Evolutionary conservation across 1,140 invertebrate species (phyloP), one percentile per base, ranked within the genome.

Genomic region (Lasaia peninsularis): DNA sequence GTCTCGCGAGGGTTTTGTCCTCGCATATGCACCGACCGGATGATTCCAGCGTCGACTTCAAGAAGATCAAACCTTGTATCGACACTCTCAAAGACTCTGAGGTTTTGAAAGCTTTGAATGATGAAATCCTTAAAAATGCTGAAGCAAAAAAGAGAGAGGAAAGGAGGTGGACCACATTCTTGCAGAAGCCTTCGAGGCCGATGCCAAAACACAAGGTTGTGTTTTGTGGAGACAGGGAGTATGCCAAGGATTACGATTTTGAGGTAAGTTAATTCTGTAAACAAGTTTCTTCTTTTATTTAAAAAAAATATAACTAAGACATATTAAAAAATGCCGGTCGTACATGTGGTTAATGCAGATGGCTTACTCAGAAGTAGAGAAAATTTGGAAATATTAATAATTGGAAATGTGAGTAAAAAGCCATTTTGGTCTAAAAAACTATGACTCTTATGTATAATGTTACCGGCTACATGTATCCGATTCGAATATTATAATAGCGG

Each of bases 81-180:
- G 90, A 91, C 8, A 91, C 92, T 8, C 83, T 94, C 32, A 93
- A 92, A 72, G 89, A 92, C 58, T 94, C 93, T n/a, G 92, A 93
- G 73, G 93, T 94, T 0, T 82, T 94, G 58, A 91, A 93, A 63
- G 93, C 91, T 11, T 68, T 93, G 5, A 93, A 93, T 67, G 89
- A 91, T 52, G 90, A 91, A 60, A 67, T 88, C 44, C 72, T 79
- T 49, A 89, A 88, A 62, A 78, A 79, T 0, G 78, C 73, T 61
- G 77, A 78, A 20, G 90, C 90, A 37, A 89, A 89, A 31, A 71
- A 83, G 21, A 84, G 91, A 14, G 90, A 93, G 59, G 91, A 92
- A 51, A 91, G 90, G 44, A 92, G 91, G 56, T 92, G 90, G 72
- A 93, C 94, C n/a, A 94, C 93, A 10, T 95, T 95, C 68, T 73